Evolutionary conservation across 1,140 invertebrate species (phyloP).

Genomic region (Drosophila prosaltans): DNA sequence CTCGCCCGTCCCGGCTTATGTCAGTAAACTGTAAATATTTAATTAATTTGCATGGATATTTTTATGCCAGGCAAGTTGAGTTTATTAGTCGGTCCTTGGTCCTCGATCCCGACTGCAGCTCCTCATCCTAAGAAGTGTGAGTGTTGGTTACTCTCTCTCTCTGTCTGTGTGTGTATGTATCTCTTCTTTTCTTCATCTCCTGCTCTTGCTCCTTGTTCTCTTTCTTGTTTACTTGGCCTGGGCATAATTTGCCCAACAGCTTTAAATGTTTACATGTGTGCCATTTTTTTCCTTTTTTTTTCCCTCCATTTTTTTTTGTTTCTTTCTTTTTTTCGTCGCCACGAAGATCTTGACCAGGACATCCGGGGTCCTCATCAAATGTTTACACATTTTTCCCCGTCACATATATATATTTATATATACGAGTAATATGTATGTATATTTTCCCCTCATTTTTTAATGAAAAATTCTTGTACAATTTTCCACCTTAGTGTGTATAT

Average conservation of each 20-base stretch:
- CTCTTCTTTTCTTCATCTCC: too few species aligned
- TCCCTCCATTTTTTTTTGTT: not conserved
- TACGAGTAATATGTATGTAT: too few species aligned
- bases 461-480: conserved; percentile 12
- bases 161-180: conserved; percentile 3
- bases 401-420: too few species aligned
- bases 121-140: not conserved
- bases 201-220: conserved; percentile 11
- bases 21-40: conserved; percentile 80
- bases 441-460: not conserved
- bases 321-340: conserved; percentile 17
- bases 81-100: conserved; percentile 66
- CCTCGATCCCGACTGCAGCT: conserved; percentile 2
- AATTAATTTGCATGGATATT: conserved; percentile 81
- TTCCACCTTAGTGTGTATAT: not conserved
- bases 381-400: not conserved
- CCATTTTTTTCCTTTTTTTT: conserved; percentile 5
- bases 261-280: conserved; percentile 60
- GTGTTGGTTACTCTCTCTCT: not conserved
- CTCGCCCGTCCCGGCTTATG: conserved; percentile 54
- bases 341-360: conserved; percentile 12
- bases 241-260: conserved; percentile 60
- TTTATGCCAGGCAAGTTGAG: conserved; percentile 75
- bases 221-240: conserved; percentile 33
- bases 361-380: conserved; percentile 6